Evolutionary conservation across 2,113 vertebrate species (phyloP), one percentile per base, ranked within the genome.

Genomic region (Cacatua alba): DNA sequence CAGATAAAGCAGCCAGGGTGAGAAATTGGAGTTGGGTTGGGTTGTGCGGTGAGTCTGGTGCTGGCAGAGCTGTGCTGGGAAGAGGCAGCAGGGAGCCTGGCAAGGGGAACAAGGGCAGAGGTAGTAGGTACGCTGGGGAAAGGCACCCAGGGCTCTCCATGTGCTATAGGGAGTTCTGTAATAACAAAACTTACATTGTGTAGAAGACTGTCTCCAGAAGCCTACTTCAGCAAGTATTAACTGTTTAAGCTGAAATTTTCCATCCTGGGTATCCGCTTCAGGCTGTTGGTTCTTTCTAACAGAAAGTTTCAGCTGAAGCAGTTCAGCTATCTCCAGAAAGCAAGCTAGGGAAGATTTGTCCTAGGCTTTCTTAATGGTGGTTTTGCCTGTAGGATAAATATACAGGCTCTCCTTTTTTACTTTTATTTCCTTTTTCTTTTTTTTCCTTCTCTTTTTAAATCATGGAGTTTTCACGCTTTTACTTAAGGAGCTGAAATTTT

Each of bases 221-320:
- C 33, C 93, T 64, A 84, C 72, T 95, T 92, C 57, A 81, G 18
- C 60, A 84, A 71, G 35, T 18, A 60, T 81, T 92, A 83, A 86
- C 71, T 55, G 39, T 93, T 93, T 49, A 83, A 90, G 43, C 71
- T 78, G 85, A 90, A 92, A 75, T 90, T 96, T 90, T 95, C 75
- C 44, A 55, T 68, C 43, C 76, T 12, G 7, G 9, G 8, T 80
- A 7, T 59, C 65, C 1, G 53, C 71, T 90, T 92, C 51, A 90
- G 68, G 71, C 85, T 90, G 59, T 60, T 79, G 51, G 52, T 28
- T 87, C 64, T 65, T 90, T 81, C n/a, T 75, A 77, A 74, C 33
- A 84, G 76, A 90, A 94, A 71, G 52, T 85, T 91, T 89, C 74
- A 85, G 62, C 63, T 44, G 59, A 92, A 97, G 41, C 76, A 23